Evolutionary conservation across 2,888 invertebrate genomes (phyloP), one percentile per base, ranked within the genome.

Genomic region (Dioctria rufipes): DNA sequence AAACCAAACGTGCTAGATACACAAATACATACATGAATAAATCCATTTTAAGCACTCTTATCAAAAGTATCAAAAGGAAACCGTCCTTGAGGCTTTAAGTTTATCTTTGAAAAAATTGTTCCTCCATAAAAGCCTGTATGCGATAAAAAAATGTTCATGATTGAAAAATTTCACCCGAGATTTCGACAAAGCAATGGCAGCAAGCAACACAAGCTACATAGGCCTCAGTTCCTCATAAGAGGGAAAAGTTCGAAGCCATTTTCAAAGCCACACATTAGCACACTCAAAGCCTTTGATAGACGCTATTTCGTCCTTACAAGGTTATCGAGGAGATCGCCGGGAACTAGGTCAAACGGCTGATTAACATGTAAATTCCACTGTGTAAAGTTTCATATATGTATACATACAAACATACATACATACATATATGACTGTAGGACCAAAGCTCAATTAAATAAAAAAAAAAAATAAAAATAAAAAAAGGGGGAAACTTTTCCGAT

Each of bases 291-390:
- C 69, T 63, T 39, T 63, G 63, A 69, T 69, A 46, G 69, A 51
- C 25, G 4, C 39, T 37, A 46, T 43, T 75, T 75, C 40, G 58
- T 60, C 60, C 42, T 60, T 42, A 3, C 43, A 75, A 75, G 73
- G 73, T 75, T 60, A 75, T 58, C 60, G 73, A 75, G 43, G 25
- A 13, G n/a, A 9, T 37, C 25, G 25, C 8, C 43, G 39, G 42
- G 60, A 75, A 60, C 58, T 75, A 42, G 73, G 73, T 75, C 73
- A 75, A 58, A 58, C 8, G 60, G n/a, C 73, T 75, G 69, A 25
- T 69, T 69, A 49, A 69, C 25, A 69, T 69, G 69, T 39, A 69
- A 69, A 49, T 69, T 51, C 51, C 39, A 25, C 25, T 25, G 25
- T 25, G 25, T 25, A 25, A 25, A 25, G 25, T 25, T 25, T 25